Evolutionary conservation across 1,140 invertebrate species (phyloP).

Genomic region (Dreissena rostriformis): DNA sequence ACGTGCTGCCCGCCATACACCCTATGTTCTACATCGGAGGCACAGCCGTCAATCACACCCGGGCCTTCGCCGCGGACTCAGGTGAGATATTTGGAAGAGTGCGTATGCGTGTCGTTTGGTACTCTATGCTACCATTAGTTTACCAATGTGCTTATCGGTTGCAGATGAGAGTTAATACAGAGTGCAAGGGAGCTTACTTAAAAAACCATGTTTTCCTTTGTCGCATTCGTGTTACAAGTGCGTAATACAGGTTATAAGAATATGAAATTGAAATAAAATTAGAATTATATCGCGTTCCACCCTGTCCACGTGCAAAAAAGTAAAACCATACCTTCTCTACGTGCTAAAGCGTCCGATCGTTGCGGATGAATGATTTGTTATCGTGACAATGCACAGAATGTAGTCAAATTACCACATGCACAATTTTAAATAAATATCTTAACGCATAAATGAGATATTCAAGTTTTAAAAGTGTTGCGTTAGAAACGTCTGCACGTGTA

Average conservation of each 20-base stretch:
- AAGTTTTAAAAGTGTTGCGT: no score
- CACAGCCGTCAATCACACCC: conserved; percentile 67
- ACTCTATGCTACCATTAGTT: not conserved
- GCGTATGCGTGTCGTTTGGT: not conserved
- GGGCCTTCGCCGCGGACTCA: conserved; percentile 68
- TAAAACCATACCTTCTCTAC: no score
- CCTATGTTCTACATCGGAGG: conserved; percentile 75
- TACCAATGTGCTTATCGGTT: not conserved
- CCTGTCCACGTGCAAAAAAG: no score
- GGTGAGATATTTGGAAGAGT: conserved; percentile 42
- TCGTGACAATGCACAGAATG: no score
- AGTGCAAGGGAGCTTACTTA: not conserved
- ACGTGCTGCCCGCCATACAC: conserved; percentile 76
- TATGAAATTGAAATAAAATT: no score
- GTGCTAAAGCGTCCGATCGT: no score
- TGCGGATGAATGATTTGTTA: no score
- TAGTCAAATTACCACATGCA: no score
- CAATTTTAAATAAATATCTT: no score
- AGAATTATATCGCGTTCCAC: no score
- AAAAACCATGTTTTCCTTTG: not conserved
- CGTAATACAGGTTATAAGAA: not conserved
- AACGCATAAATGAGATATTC: no score
- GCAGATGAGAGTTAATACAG: not conserved
- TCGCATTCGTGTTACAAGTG: not conserved
- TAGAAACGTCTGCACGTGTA: no score